Base-by-base conservation (phyloP, 2,888 invertebrate genomes). In the Scaptodrosophila latifasciaeformis region DNA sequence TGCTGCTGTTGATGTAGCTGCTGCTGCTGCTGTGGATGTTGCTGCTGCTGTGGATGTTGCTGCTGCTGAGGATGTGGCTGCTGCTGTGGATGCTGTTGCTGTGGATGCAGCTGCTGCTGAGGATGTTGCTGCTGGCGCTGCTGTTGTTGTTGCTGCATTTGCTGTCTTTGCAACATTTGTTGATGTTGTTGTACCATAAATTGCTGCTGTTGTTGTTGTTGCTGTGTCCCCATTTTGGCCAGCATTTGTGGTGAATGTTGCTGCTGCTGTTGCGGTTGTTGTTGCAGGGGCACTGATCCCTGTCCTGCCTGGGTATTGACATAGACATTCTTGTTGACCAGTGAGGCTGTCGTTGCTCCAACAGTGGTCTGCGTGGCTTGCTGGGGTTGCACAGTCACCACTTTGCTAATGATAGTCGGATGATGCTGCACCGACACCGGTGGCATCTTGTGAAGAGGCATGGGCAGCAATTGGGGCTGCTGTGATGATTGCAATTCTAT, bases 381-480 rank as follows among this genome's bases (percentile, higher is more conserved):
- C 46, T 83, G 84, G 2, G 83, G 82, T 49, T 83, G 83, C 43
- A 85, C 84, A 0, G 79, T 80, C 0, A 82, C 84, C 17, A 85
- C 85, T 55, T 85, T 85, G 52, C 82, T 86, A 3, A 84, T 82
- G 30, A 84, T 82, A 2, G 86, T 79, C 7, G 83, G 80, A 49
- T 82, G 82, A 54, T 76, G 75, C 9, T 67, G 56, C 13, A 80
- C 68, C 2, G 82, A 74, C 53, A 80, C 62, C 3, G 82, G 75
- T 6, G 79, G 67, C 70, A 82, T 75, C 59, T 84, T 84, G 49
- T 82, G 84, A 40, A 84, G 49, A 0, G 82, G 62, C 49, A 84
- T 62, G 2, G 81, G 79, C 37, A 81, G 53, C 45, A 76, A 44
- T 29, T 81, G 80, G 10, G 75, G 64, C 4, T 77, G 63, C 17